These are phyloP conservation scores for Sapajus apella DNA, from an alignment of 2,113 vertebrate genomes.

Conservation along the genomic window DNA sequence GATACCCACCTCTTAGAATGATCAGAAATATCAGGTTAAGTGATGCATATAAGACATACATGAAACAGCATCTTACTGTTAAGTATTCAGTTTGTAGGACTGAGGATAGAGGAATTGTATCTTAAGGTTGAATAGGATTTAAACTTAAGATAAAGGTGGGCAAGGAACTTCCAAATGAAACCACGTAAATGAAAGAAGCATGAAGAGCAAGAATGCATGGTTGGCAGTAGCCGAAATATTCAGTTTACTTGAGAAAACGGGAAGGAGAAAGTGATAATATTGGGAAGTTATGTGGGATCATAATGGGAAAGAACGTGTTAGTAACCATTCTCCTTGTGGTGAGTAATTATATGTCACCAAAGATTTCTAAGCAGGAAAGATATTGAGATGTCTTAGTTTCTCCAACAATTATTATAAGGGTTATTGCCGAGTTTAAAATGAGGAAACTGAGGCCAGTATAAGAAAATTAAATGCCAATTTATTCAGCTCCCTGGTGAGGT, in stretches of 20 bases:
- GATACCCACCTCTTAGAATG: background rate
- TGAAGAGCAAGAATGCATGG: accelerated
- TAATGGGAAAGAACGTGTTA: accelerated
- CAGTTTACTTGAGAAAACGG: background rate
- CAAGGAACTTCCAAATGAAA: background rate
- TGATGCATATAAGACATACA: accelerated
- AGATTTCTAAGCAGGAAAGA: background rate
- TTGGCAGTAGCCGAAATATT: accelerated
- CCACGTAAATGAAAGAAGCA: accelerated
- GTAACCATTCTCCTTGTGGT: background rate
- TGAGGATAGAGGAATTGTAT: background rate
- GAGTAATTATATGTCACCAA: background rate
- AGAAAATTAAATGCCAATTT: no score
- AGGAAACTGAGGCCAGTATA: no score
- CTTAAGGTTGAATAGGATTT: background rate
- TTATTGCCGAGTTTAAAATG: no score
- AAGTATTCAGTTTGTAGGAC: accelerated
- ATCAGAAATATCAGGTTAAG: background rate
- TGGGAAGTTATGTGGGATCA: accelerated
- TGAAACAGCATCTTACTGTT: background rate
- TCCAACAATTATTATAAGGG: background rate
- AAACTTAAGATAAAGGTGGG: no score
- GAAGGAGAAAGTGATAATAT: background rate
- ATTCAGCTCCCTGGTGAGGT: no score
- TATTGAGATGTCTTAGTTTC: background rate